These are phyloP conservation scores for Amphipyra tragopoginis DNA, from an alignment of 2,888 invertebrate genomes.

Conservation along the genomic window DNA sequence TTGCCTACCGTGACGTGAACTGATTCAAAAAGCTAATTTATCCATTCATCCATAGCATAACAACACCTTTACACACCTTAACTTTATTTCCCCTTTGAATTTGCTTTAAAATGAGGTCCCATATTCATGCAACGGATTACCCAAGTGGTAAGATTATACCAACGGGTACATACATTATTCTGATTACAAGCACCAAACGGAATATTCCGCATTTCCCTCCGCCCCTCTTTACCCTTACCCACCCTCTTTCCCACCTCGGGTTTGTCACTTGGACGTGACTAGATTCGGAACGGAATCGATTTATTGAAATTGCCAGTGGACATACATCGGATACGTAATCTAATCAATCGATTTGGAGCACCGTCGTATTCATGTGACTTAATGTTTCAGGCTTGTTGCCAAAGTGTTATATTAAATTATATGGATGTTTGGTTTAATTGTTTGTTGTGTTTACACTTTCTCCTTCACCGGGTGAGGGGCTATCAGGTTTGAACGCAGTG, in stretches of 20 bases:
- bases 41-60: not conserved
- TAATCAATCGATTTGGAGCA: constrained; percentile 61
- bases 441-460: constrained; percentile 28
- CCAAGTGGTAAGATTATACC: constrained; percentile 40
- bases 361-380: constrained; percentile 11
- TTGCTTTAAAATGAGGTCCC: constrained; percentile 23
- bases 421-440: constrained; percentile 19
- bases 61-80: not conserved
- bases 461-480: not conserved
- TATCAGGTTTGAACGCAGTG: too few species aligned
- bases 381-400: constrained; percentile 41
- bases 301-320: constrained; percentile 73
- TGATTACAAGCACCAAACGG: constrained; percentile 66
- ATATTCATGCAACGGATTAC: constrained; percentile 43
- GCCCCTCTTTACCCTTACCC: constrained; percentile 36
- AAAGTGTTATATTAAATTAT: constrained; percentile 41
- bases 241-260: constrained; percentile 36
- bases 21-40: constrained; percentile 3
- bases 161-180: constrained; percentile 63
- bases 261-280: constrained; percentile 71
- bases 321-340: constrained; percentile 61
- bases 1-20: not conserved
- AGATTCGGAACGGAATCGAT: constrained; percentile 70
- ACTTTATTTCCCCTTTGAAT: not conserved
- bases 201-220: constrained; percentile 54